A percentile compares a stretch with the other conserved stretches of the same genome.
Evolutionary conservation across 2,888 invertebrate genomes (phyloP).

Genomic region (Dynastes maya): DNA sequence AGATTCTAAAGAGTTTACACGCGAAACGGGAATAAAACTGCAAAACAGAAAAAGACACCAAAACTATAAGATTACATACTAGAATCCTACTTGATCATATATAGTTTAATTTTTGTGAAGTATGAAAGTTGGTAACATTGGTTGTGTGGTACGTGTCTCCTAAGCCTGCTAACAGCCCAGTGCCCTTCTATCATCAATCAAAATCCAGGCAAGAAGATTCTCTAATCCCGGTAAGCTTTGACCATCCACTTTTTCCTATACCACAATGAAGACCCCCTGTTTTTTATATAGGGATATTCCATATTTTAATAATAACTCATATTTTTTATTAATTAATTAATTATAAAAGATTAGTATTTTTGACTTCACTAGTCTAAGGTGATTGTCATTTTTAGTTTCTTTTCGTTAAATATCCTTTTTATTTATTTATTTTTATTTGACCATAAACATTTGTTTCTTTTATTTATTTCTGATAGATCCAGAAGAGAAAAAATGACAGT

Average conservation of each 20-base stretch:
- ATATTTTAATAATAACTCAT: conserved; percentile 40
- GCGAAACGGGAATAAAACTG: background rate
- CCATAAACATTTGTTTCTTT: background rate
- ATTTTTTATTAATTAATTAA: conserved; percentile 37
- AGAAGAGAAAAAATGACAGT: conserved; percentile 25
- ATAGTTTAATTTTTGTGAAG: conserved; percentile 44
- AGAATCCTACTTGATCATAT: background rate
- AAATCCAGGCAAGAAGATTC: conserved; percentile 65
- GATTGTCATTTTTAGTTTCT: conserved; percentile 32
- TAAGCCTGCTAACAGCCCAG: conserved; percentile 68
- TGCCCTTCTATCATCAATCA: conserved; percentile 62
- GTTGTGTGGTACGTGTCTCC: conserved; percentile 66
- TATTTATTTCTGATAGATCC: background rate
- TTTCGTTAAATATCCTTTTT: background rate
- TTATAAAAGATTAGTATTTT: conserved; percentile 3
- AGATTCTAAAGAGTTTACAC: no score
- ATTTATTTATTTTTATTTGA: background rate
- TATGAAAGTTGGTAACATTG: conserved; percentile 64
- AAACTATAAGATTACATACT: background rate
- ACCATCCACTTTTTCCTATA: conserved; percentile 63
- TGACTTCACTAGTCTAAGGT: conserved; percentile 23
- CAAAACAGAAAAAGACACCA: background rate
- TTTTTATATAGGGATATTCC: conserved; percentile 40
- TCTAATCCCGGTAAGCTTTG: conserved; percentile 68
- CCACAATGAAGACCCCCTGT: conserved; percentile 28